Percentiles rank a stretch among this genome's conserved stretches.
These are phyloP conservation scores for Papilio helenus DNA, from an alignment of 1,140 invertebrate genomes.

Conservation along the genomic window DNA sequence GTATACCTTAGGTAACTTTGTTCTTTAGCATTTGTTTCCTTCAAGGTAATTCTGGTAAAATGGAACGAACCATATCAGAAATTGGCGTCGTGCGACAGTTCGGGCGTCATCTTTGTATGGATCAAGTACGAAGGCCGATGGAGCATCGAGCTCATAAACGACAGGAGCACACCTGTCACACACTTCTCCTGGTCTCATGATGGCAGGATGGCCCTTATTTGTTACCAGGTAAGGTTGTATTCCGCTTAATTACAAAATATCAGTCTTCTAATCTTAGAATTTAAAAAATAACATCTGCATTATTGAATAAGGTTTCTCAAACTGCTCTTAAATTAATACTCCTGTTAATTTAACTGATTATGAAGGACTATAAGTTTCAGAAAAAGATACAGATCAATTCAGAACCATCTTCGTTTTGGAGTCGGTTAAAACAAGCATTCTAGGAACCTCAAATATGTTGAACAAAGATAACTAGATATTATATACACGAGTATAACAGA, in stretches of 20 bases:
- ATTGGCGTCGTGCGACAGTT: conserved; percentile 98
- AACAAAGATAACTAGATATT: neutral
- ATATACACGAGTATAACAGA: too few relatives aligned
- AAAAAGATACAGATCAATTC: too few relatives aligned
- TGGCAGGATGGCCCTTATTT: conserved; percentile 98
- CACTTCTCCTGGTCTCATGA: conserved; percentile 99
- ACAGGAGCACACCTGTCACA: conserved; percentile 96
- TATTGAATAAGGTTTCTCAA: neutral
- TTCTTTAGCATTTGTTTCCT: conserved; percentile 4
- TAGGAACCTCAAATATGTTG: too few relatives aligned
- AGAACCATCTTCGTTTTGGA: too few relatives aligned
- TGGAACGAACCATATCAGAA: conserved; percentile 99
- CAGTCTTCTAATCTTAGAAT: neutral
- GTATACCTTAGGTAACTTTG: neutral
- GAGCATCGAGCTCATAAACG: conserved; percentile 99
- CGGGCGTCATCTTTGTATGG: conserved; percentile 99
- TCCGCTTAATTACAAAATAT: neutral
- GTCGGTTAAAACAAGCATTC: too few relatives aligned
- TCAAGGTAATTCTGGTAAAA: conserved; percentile 95
- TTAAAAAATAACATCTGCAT: neutral
- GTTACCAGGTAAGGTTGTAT: conserved; percentile 90
- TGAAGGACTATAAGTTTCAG: too few relatives aligned
- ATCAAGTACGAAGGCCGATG: conserved; percentile 99
- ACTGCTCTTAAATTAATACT: too few relatives aligned
- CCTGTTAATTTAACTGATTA: too few relatives aligned